A percentile compares a stretch with the other conserved stretches of the same genome.
phyloP scores from a whole-genome alignment of 1,140 invertebrate genomes.

The Schlechtendalia chinensis region DNA sequence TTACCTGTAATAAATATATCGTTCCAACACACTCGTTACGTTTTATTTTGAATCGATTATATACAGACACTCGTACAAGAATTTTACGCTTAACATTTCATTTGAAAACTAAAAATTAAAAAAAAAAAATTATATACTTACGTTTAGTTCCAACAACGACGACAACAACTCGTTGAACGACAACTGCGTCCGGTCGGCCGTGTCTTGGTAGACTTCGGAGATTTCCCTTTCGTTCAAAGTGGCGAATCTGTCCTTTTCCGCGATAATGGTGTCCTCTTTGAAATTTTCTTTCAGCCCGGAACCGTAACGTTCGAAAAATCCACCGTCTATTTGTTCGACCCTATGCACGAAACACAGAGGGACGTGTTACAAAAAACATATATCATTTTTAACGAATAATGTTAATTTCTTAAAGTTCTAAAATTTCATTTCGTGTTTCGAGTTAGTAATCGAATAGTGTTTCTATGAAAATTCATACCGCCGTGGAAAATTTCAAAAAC shows the following conservation, averaged over 20 bases:
- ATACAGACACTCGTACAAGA: background rate
- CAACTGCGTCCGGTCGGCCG: background rate
- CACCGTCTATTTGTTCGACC: constrained; percentile 73
- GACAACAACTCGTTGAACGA: constrained; percentile 30
- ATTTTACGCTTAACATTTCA: background rate
- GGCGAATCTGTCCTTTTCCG: constrained; percentile 48
- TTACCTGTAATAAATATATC: too few relatives aligned
- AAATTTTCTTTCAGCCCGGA: constrained; percentile 67
- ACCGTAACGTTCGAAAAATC: constrained; percentile 78
- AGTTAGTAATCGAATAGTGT: too few relatives aligned
- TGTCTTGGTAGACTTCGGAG: constrained; percentile 27
- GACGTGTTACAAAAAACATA: too few relatives aligned
- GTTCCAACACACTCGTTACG: too few relatives aligned
- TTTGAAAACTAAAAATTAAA: too few relatives aligned
- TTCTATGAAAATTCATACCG: too few relatives aligned
- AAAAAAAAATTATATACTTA: background rate
- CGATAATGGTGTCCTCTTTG: constrained; percentile 50
- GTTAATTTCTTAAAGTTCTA: too few relatives aligned
- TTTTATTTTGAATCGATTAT: background rate
- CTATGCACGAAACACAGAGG: constrained; percentile 57
- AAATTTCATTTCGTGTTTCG: too few relatives aligned
- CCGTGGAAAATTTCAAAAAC: too few relatives aligned
- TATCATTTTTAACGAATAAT: too few relatives aligned
- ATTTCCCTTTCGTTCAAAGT: constrained; percentile 37
- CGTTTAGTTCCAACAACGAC: constrained; percentile 35